These are phyloP conservation scores for Psittacula echo DNA, from an alignment of 2,797 vertebrate genomes.

Conservation along the genomic window DNA sequence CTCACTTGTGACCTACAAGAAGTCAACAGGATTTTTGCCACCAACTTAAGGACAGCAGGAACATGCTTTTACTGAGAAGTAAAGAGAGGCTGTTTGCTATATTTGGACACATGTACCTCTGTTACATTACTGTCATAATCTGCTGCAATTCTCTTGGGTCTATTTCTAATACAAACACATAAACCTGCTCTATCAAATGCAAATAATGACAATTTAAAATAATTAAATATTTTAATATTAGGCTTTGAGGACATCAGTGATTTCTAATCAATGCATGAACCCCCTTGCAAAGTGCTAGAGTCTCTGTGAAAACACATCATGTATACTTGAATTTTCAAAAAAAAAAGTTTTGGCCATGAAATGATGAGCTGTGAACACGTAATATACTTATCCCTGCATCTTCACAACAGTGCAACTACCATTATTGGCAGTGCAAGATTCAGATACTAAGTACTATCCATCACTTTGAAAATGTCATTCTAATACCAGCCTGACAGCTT, in stretches of 20 bases:
- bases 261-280: neutral
- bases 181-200: neutral
- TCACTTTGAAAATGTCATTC: slow-evolving; percentile 25
- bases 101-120: neutral
- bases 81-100: neutral
- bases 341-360: neutral
- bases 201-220: neutral
- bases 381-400: neutral
- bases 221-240: neutral
- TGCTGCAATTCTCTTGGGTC: neutral
- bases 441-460: neutral
- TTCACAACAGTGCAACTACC: neutral
- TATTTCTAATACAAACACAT: neutral
- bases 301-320: neutral
- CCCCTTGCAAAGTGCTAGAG: neutral
- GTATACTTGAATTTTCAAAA: neutral
- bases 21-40: neutral
- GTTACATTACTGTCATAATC: neutral
- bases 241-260: neutral
- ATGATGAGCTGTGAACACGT: neutral
- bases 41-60: neutral
- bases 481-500: neutral
- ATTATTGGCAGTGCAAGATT: neutral
- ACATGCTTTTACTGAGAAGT: neutral
- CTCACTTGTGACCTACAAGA: neutral